Percentiles rank a stretch among this genome's conserved stretches.
Evolutionary conservation across 2,113 vertebrate species (phyloP).

Genomic region (Poecile atricapillus): DNA sequence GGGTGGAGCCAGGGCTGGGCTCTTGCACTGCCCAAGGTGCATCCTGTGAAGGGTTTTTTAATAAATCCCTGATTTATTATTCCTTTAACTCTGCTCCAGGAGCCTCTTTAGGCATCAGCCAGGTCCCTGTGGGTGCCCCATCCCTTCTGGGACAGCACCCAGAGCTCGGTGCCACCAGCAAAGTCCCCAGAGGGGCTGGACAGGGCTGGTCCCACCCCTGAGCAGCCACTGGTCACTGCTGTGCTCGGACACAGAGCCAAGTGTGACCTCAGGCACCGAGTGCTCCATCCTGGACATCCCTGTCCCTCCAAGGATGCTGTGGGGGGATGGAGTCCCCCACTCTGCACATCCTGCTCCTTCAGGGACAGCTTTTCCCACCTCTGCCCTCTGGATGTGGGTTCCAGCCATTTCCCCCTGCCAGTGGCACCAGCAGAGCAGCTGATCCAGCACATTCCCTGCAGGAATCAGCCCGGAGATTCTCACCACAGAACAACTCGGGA

Average conservation of each 20-base stretch:
- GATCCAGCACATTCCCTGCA: background rate
- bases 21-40: background rate
- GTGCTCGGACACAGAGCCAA: background rate
- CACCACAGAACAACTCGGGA: constrained; percentile 48
- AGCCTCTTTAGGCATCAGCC: background rate
- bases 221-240: background rate
- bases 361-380: background rate
- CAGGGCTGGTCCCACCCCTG: background rate
- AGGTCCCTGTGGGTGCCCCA: background rate
- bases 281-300: background rate
- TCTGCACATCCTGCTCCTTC: background rate
- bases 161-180: background rate
- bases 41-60: background rate
- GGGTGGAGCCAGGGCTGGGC: background rate
- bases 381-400: background rate
- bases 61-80: background rate
- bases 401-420: background rate
- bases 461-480: background rate
- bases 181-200: accelerated
- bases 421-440: accelerated
- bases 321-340: background rate
- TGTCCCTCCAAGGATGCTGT: accelerated
- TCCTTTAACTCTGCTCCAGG: background rate
- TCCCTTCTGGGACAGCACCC: background rate
- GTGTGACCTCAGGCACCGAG: accelerated